phyloP scores from a whole-genome alignment of 2,888 invertebrate genomes.

The Cetonia aurata region DNA sequence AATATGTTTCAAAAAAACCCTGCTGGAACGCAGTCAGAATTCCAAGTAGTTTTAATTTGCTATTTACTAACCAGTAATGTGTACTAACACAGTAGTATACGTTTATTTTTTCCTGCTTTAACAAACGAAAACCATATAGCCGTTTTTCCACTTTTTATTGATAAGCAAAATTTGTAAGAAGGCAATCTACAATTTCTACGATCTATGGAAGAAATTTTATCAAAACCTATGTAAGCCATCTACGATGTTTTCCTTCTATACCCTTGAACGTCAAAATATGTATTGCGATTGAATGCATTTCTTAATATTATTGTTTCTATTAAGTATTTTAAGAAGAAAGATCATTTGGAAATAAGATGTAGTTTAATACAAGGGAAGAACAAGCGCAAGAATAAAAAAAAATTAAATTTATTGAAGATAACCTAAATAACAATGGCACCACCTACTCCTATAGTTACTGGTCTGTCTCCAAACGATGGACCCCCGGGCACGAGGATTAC shows the following conservation, averaged over 20 bases:
- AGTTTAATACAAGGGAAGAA: slow-evolving; percentile 6
- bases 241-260: not conserved
- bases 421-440: slow-evolving; percentile 72
- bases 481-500: slow-evolving; percentile 96
- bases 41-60: too few relatives aligned
- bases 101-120: too few relatives aligned
- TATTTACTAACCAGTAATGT: too few relatives aligned
- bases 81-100: too few relatives aligned
- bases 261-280: slow-evolving; percentile 23
- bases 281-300: not conserved
- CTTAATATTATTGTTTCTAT: not conserved
- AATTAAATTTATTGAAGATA: slow-evolving; percentile 15
- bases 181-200: not conserved
- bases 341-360: not conserved
- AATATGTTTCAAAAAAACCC: too few relatives aligned
- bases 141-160: not conserved
- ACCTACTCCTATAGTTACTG: slow-evolving; percentile 92
- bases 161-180: not conserved
- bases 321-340: not conserved
- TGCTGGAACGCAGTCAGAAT: too few relatives aligned
- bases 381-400: not conserved
- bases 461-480: slow-evolving; percentile 98
- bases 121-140: too few relatives aligned
- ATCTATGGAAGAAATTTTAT: not conserved
- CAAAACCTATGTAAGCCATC: not conserved